Evolutionary conservation across 2,888 invertebrate species (phyloP).

Genomic region (Terebella lapidaria): DNA sequence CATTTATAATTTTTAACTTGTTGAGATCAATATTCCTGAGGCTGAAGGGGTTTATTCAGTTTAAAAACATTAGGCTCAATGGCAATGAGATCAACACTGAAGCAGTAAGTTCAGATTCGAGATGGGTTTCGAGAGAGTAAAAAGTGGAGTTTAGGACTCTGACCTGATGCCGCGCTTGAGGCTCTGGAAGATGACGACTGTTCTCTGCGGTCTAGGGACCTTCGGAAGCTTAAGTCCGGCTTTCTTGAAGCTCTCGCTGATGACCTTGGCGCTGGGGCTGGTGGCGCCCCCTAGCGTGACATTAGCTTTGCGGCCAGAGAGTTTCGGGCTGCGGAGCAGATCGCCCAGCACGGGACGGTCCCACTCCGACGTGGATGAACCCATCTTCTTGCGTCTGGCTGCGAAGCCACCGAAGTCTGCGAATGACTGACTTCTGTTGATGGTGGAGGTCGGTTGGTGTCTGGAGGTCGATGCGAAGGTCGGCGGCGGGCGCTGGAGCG

Average conservation of each 20-base stretch:
- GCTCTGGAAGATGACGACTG: conserved; percentile 1
- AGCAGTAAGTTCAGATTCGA: not conserved
- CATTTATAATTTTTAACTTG: no score
- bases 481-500: no score
- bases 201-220: not conserved
- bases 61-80: no score
- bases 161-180: not conserved
- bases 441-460: not conserved
- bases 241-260: not conserved
- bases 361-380: not conserved
- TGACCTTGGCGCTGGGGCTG: not conserved
- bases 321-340: not conserved
- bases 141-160: not conserved
- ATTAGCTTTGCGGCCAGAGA: not conserved
- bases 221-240: conserved; percentile 1
- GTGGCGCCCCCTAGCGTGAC: not conserved
- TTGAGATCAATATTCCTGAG: no score
- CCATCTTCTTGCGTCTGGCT: not conserved
- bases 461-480: no score
- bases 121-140: no score
- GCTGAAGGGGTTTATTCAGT: no score
- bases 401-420: not conserved
- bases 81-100: not conserved
- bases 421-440: not conserved
- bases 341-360: not conserved